A percentile compares a stretch with the other conserved stretches of the same genome.
phyloP scores from a whole-genome alignment of 2,113 vertebrate species.

The Halcyon senegalensis region DNA sequence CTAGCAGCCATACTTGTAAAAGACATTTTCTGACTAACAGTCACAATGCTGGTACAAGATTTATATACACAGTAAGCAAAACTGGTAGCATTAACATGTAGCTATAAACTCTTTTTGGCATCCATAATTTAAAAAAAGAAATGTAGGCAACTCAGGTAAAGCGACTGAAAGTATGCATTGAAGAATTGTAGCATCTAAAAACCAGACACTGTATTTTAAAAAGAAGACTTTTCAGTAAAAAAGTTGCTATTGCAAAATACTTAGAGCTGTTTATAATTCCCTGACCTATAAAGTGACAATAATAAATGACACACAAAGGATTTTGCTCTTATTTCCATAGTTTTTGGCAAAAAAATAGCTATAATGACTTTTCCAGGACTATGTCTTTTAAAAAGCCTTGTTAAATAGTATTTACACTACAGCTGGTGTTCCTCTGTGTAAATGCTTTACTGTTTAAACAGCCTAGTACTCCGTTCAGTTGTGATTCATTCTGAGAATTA shows the following conservation, averaged over 20 bases:
- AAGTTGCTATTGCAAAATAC: conserved; percentile 42
- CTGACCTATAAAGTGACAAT: conserved; percentile 61
- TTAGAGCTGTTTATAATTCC: conserved; percentile 61
- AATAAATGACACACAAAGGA: conserved; percentile 57
- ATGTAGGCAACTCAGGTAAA: neutral
- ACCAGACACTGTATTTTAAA: neutral
- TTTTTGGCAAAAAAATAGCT: conserved; percentile 53
- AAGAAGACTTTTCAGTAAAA: neutral
- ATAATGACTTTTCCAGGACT: conserved; percentile 62
- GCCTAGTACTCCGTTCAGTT: neutral
- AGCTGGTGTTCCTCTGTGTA: conserved; percentile 32
- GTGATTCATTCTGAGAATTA: conserved; percentile 35
- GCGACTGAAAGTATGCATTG: conserved; percentile 14
- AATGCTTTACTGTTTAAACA: conserved; percentile 44
- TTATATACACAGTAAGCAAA: conserved; percentile 43
- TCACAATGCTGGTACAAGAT: neutral
- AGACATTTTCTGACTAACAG: conserved; percentile 1
- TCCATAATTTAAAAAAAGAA: neutral
- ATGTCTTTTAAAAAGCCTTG: conserved; percentile 8
- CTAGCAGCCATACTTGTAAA: neutral
- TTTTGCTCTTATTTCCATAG: conserved; percentile 57
- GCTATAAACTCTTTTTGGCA: conserved; percentile 24
- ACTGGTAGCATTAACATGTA: conserved; percentile 18
- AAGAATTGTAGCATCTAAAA: conserved; percentile 8
- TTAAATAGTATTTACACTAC: conserved; percentile 48